A percentile compares a stretch with the other conserved stretches of the same genome.
Evolutionary conservation across 2,888 invertebrate species (phyloP).

Genomic region (Teleogryllus oceanicus): DNA sequence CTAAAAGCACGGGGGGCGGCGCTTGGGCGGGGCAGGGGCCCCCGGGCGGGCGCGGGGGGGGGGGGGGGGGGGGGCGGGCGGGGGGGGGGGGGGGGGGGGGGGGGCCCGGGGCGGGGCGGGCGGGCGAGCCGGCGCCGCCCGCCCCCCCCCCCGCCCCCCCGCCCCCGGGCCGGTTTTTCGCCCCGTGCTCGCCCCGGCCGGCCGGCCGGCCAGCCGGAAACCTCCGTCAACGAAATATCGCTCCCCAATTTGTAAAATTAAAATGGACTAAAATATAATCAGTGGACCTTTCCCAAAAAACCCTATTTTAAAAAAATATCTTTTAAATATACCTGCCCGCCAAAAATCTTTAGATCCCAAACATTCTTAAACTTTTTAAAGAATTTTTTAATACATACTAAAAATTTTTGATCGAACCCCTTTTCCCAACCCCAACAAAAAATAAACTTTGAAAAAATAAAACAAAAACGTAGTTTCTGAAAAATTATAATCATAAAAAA

Average conservation of each 20-base stretch:
- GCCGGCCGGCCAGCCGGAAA: background rate
- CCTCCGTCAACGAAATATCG: background rate
- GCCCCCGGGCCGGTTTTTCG: no score
- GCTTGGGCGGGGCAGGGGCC: background rate
- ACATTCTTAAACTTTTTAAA: conserved; percentile 8
- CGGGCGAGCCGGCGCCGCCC: background rate
- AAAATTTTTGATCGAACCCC: background rate
- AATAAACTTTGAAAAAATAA: background rate
- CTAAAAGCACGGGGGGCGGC: conserved; percentile 18
- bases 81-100: background rate
- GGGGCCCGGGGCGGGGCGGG: background rate
- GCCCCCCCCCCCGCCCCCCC: background rate
- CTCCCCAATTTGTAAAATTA: background rate
- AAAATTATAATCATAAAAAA: no score
- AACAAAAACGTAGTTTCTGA: background rate
- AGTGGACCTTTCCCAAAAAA: background rate
- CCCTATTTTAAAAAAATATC: background rate
- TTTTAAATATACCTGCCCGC: conserved; percentile 10
- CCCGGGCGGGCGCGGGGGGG: background rate
- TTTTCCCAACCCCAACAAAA: no score
- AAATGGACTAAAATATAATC: background rate
- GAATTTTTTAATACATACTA: background rate
- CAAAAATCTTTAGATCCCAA: background rate
- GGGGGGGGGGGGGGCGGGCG: background rate
- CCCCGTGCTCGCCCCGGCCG: background rate